phyloP scores from a whole-genome alignment of 1,140 invertebrate genomes.

The Spodoptera litura region DNA sequence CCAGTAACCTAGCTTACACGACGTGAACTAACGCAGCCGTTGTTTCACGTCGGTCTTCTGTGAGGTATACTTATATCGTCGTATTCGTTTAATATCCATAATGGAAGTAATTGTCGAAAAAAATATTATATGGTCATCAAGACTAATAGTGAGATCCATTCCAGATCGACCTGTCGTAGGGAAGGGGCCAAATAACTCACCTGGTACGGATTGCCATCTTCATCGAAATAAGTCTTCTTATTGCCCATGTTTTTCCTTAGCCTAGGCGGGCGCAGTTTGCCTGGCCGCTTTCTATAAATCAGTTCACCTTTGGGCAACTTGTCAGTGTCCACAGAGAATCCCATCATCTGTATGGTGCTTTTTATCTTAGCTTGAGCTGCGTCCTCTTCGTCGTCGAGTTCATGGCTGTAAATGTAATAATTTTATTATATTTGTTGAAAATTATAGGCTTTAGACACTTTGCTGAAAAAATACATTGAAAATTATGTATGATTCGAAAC shows the following conservation, averaged over 20 bases:
- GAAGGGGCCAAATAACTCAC: slow-evolving; percentile 40
- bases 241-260: slow-evolving; percentile 68
- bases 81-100: no score
- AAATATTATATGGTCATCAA: no score
- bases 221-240: slow-evolving; percentile 89
- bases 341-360: slow-evolving; percentile 89
- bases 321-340: slow-evolving; percentile 77
- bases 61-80: no score
- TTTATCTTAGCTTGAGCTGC: slow-evolving; percentile 85
- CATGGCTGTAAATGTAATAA: slow-evolving; percentile 70
- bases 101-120: no score
- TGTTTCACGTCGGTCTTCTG: no score
- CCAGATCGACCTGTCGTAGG: no score
- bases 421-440: neutral
- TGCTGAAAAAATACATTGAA: no score
- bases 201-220: slow-evolving; percentile 86
- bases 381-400: slow-evolving; percentile 83
- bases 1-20: no score
- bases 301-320: slow-evolving; percentile 86
- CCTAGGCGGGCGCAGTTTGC: slow-evolving; percentile 66
- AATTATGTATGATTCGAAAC: no score
- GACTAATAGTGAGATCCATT: no score
- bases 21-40: no score
- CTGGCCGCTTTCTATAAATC: slow-evolving; percentile 87
- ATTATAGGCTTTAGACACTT: no score